Conservation (phyloP, 2,888 invertebrate species). For the Leptarthrus brevirostris region DNA sequence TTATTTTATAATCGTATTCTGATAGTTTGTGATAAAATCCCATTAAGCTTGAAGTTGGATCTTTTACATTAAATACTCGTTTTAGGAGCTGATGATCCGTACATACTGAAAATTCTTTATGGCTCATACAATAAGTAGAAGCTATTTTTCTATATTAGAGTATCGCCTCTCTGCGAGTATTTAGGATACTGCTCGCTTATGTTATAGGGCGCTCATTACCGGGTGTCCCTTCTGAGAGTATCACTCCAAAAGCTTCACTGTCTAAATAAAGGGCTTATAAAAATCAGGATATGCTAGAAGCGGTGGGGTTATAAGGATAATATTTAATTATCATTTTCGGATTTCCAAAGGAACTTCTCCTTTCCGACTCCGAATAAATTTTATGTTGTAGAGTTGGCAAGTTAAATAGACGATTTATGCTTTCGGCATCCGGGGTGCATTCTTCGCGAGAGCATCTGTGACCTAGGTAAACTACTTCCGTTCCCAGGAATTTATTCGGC, state of each 20-base stretch:
- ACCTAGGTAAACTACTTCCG: conserved; percentile 55
- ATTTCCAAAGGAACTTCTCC: too few species aligned
- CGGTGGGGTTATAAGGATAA: too few species aligned
- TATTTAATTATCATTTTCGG: too few species aligned
- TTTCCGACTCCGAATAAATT: too few species aligned
- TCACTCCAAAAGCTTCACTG: too few species aligned
- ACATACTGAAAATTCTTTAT: not conserved
- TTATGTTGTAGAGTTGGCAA: conserved; percentile 55
- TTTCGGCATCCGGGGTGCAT: conserved; percentile 57
- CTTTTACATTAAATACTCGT: not conserved
- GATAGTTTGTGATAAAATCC: not conserved
- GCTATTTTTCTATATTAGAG: not conserved
- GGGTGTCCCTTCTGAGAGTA: too few species aligned
- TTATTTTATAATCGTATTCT: not conserved
- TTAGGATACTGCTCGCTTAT: too few species aligned
- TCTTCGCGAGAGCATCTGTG: conserved; percentile 58
- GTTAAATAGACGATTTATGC: conserved; percentile 54
- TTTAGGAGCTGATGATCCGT: not conserved
- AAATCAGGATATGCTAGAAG: too few species aligned
- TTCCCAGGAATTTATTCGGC: conserved; percentile 55
- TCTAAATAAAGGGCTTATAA: too few species aligned
- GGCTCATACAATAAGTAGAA: not conserved
- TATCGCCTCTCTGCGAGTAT: too few species aligned
- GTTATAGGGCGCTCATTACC: too few species aligned
- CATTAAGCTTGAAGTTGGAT: not conserved